phyloP scores from a whole-genome alignment of 2,797 vertebrate genomes.

The Borostomias antarcticus region DNA sequence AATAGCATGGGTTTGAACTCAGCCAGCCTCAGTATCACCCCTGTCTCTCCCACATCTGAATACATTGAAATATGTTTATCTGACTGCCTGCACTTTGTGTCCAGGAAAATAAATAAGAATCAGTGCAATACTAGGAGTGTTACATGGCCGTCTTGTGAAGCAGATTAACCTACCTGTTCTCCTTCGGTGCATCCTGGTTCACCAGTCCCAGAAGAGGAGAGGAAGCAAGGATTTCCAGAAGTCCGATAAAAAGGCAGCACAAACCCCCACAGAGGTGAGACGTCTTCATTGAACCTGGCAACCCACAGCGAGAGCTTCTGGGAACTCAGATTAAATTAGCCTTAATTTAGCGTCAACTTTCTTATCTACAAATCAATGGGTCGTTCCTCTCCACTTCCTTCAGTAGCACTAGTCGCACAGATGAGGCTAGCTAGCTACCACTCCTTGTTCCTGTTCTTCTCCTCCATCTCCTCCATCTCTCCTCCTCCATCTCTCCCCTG shows the following conservation, averaged over 20 bases:
- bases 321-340: too few species aligned
- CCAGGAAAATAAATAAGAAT: too few species aligned
- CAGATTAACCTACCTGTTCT: not conserved
- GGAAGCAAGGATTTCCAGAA: constrained; percentile 77
- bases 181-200: constrained; percentile 5
- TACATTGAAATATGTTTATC: too few species aligned
- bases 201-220: constrained; percentile 71
- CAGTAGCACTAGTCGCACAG: not conserved
- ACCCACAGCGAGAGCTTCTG: too few species aligned
- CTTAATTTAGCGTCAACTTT: not conserved
- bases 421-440: too few species aligned
- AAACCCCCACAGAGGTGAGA: constrained; percentile 74
- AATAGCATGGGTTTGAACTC: not conserved
- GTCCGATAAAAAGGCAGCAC: constrained; percentile 69
- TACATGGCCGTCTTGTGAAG: not conserved
- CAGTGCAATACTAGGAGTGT: too few species aligned
- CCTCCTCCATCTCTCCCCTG: not conserved
- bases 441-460: too few species aligned
- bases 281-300: not conserved
- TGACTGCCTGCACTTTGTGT: too few species aligned
- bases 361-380: not conserved
- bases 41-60: too few species aligned
- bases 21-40: not conserved
- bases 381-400: not conserved
- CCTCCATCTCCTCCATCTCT: too few species aligned